These are phyloP conservation scores for Plebejus melissa DNA, from an alignment of 2,888 invertebrate species.

Conservation along the genomic window DNA sequence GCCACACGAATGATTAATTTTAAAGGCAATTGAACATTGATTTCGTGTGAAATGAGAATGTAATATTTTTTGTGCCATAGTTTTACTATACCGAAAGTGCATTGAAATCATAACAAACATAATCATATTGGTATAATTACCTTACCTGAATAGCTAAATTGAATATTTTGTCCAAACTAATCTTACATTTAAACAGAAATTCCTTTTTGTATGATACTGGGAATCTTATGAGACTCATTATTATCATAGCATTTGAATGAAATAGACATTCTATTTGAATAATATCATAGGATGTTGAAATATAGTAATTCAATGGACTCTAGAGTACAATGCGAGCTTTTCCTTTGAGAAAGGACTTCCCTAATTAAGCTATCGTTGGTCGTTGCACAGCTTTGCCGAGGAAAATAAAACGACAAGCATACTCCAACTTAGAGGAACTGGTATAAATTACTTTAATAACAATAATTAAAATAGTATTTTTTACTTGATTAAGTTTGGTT, in stretches of 20 bases:
- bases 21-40: no score
- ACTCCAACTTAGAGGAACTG: neutral
- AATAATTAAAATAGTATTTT: neutral
- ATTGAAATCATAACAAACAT: no score
- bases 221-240: neutral
- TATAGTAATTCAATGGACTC: neutral
- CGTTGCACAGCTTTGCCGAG: neutral
- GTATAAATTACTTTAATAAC: neutral
- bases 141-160: no score
- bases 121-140: no score
- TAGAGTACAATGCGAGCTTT: slow-evolving; percentile 10
- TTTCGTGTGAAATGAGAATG: no score
- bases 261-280: neutral
- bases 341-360: neutral
- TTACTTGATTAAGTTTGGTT: neutral
- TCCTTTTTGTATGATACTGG: no score
- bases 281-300: neutral
- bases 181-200: no score
- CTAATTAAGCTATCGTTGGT: slow-evolving; percentile 9
- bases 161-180: no score
- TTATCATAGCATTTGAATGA: neutral
- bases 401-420: slow-evolving; percentile 5
- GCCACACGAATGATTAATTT: no score
- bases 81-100: no score
- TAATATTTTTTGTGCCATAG: no score